Conservation (phyloP, 2,113 vertebrate species). For the Egretta garzetta region DNA sequence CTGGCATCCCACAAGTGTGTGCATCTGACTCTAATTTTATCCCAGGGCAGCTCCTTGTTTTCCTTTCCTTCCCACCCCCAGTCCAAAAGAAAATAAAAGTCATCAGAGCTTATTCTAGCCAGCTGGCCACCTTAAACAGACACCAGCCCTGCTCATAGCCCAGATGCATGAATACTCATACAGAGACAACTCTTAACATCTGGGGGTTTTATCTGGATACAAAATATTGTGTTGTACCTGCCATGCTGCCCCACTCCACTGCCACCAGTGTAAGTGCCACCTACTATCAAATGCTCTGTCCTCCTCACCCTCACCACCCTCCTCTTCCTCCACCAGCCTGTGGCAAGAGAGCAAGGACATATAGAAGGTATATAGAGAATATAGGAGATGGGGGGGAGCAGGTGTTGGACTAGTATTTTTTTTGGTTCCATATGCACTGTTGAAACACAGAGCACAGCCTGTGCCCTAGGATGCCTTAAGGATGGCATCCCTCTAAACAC, state of each 20-base stretch:
- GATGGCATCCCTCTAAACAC: not conserved
- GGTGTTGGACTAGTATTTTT: not conserved
- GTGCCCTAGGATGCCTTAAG: not conserved
- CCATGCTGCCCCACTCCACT: not conserved
- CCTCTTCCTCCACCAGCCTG: not conserved
- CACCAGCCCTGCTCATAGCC: not conserved
- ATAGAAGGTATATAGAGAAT: not conserved
- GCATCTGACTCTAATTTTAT: not conserved
- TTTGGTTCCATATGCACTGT: not conserved
- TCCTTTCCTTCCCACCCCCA: not conserved
- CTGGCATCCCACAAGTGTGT: not conserved
- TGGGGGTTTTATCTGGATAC: not conserved
- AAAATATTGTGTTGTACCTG: not conserved
- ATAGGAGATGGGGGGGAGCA: not conserved
- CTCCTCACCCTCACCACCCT: not conserved
- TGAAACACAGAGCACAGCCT: not conserved
- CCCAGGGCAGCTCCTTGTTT: not conserved
- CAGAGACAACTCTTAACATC: not conserved
- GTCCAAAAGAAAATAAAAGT: not conserved
- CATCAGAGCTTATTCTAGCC: not conserved
- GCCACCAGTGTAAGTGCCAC: not conserved
- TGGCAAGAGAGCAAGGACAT: not conserved
- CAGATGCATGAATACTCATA: not conserved
- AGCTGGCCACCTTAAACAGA: not conserved
- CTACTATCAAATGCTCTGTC: not conserved